These are phyloP conservation scores for Neoscelio sp. DNA, from an alignment of 2,888 invertebrate species.

Conservation along the genomic window DNA sequence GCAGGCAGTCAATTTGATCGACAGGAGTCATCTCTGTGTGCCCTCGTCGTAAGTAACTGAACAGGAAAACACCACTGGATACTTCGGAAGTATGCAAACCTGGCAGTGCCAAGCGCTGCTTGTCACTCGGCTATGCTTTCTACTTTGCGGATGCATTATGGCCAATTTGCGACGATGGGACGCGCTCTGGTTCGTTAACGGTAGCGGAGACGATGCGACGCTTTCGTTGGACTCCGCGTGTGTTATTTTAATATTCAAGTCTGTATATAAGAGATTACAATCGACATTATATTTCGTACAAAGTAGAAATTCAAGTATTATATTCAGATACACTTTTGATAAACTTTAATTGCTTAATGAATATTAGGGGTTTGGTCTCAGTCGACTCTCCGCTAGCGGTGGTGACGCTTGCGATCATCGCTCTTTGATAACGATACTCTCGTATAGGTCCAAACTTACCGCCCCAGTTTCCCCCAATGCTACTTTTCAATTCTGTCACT, in stretches of 20 bases:
- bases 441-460: no score
- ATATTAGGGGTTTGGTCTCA: no score
- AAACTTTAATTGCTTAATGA: no score
- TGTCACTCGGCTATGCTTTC: slow-evolving; percentile 78
- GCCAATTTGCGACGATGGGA: slow-evolving; percentile 79
- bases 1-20: slow-evolving; percentile 43
- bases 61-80: slow-evolving; percentile 67
- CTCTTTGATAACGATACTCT: no score
- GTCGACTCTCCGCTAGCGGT: no score
- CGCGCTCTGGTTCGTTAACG: slow-evolving; percentile 79
- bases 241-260: slow-evolving; percentile 27
- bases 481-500: no score
- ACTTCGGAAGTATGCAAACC: slow-evolving; percentile 69
- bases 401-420: no score
- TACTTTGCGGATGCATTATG: slow-evolving; percentile 75
- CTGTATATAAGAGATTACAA: background rate
- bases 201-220: slow-evolving; percentile 41
- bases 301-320: no score
- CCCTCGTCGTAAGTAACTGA: slow-evolving; percentile 55
- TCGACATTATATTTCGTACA: slow-evolving; percentile 2
- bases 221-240: slow-evolving; percentile 54
- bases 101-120: slow-evolving; percentile 70
- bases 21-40: slow-evolving; percentile 31
- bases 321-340: no score
- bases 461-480: no score